Evolutionary conservation across 1,140 invertebrate genomes (phyloP).

Genomic region (Microvelia longipes): DNA sequence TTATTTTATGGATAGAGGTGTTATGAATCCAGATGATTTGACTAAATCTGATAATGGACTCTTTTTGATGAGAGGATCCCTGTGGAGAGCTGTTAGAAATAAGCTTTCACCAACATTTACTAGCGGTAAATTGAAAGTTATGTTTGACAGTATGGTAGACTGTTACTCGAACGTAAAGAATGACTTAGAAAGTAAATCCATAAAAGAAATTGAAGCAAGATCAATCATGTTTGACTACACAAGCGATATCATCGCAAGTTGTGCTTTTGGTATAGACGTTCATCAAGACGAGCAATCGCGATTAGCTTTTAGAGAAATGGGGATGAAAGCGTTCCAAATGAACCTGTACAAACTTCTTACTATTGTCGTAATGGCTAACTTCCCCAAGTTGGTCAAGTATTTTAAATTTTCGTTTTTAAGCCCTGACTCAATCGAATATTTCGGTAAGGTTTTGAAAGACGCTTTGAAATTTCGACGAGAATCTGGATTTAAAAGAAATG

Average conservation of each 20-base stretch:
- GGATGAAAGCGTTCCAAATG: slow-evolving; percentile 27
- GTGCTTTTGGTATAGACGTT: slow-evolving; percentile 40
- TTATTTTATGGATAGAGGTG: slow-evolving; percentile 23
- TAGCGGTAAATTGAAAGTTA: slow-evolving; percentile 39
- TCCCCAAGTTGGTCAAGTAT: slow-evolving; percentile 13
- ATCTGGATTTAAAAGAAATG: slow-evolving; percentile 15
- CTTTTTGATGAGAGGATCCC: slow-evolving; percentile 23
- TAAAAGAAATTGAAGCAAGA: slow-evolving; percentile 32
- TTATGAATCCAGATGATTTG: slow-evolving; percentile 11
- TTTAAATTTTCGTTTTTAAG: slow-evolving; percentile 8
- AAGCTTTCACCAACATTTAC: slow-evolving; percentile 43
- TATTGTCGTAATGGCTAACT: neutral
- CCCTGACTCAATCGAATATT: slow-evolving; percentile 12
- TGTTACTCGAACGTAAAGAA: slow-evolving; percentile 29
- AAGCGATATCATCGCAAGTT: slow-evolving; percentile 38
- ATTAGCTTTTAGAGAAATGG: slow-evolving; percentile 29
- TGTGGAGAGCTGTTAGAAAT: slow-evolving; percentile 38
- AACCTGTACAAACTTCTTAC: neutral
- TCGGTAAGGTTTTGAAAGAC: slow-evolving; percentile 15
- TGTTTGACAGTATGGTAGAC: slow-evolving; percentile 33
- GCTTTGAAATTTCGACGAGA: slow-evolving; percentile 18
- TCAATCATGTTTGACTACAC: slow-evolving; percentile 34
- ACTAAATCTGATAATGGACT: slow-evolving; percentile 1
- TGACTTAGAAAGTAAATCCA: slow-evolving; percentile 21
- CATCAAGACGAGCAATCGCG: slow-evolving; percentile 35